These are phyloP conservation scores for Percopsis transmontana DNA, from an alignment of 2,113 vertebrate species.

Conservation along the genomic window DNA sequence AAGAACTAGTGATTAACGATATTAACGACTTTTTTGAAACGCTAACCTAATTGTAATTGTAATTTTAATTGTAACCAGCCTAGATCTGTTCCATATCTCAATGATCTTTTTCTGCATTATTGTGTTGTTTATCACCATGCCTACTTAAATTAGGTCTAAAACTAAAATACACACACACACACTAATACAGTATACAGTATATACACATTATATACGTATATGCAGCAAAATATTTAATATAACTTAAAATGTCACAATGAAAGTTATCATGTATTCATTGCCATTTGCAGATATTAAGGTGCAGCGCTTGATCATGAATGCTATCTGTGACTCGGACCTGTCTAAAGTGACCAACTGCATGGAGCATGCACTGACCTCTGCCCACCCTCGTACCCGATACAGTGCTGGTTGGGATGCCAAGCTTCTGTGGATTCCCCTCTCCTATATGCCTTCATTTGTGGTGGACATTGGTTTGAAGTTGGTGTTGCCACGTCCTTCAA, in stretches of 20 bases:
- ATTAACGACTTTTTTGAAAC: no score
- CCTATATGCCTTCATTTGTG: slow-evolving; percentile 88
- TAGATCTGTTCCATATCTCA: no score
- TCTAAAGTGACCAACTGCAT: slow-evolving; percentile 88
- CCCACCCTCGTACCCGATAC: slow-evolving; percentile 87
- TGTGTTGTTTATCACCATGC: no score
- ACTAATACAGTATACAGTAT: no score
- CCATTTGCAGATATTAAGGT: slow-evolving; percentile 79
- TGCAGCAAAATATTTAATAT: no score
- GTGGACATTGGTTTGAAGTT: slow-evolving; percentile 81
- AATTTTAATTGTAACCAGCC: no score
- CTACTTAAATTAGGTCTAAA: no score
- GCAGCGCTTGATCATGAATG: slow-evolving; percentile 84
- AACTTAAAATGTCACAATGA: no score
- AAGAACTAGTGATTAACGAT: neutral
- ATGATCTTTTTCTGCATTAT: no score
- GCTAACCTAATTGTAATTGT: no score
- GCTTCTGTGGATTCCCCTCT: slow-evolving; percentile 89
- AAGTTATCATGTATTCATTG: neutral
- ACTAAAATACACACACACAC: no score
- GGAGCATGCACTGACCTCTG: slow-evolving; percentile 86
- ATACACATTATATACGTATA: no score
- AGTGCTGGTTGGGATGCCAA: slow-evolving; percentile 96
- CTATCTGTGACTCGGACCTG: slow-evolving; percentile 86
- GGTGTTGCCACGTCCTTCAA: slow-evolving; percentile 85